phyloP scores from a whole-genome alignment of 2,888 invertebrate genomes.

The Dynastes tityus region DNA sequence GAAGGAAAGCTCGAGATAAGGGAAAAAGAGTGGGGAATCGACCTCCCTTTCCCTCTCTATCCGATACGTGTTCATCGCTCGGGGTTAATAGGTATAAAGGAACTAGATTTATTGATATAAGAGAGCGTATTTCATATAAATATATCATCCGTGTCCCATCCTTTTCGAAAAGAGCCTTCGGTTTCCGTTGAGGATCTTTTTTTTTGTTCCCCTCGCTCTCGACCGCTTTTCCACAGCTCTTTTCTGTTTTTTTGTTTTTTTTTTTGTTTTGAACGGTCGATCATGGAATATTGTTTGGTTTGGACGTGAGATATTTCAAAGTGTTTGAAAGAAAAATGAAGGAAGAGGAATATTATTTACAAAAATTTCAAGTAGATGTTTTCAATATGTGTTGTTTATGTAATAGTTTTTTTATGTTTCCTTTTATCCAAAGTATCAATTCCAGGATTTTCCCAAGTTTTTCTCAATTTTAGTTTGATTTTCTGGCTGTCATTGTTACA shows the following conservation, averaged over 20 bases:
- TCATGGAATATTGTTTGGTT: no score
- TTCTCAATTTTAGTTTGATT: no score
- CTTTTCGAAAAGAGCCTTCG: conserved; percentile 10
- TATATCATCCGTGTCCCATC: conserved; percentile 37
- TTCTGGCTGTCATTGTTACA: no score
- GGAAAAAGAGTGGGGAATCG: neutral
- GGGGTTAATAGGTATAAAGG: conserved; percentile 46
- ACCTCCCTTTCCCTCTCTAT: neutral
- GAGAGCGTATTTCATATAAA: conserved; percentile 42
- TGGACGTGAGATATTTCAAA: neutral
- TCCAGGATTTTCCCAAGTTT: no score
- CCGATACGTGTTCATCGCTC: conserved; percentile 43
- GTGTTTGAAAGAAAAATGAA: neutral
- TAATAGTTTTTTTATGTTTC: no score
- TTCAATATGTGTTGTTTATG: neutral
- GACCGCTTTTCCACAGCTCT: neutral
- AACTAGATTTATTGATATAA: conserved; percentile 43
- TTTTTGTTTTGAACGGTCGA: neutral
- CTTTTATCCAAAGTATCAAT: no score
- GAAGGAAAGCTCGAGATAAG: conserved; percentile 13
- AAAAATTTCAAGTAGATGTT: neutral
- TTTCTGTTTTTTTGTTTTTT: neutral
- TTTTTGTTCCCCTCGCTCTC: conserved; percentile 21
- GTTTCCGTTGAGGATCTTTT: neutral
- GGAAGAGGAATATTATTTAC: neutral